These are phyloP conservation scores for Bombylius major DNA, from an alignment of 2,888 invertebrate genomes.

Conservation along the genomic window DNA sequence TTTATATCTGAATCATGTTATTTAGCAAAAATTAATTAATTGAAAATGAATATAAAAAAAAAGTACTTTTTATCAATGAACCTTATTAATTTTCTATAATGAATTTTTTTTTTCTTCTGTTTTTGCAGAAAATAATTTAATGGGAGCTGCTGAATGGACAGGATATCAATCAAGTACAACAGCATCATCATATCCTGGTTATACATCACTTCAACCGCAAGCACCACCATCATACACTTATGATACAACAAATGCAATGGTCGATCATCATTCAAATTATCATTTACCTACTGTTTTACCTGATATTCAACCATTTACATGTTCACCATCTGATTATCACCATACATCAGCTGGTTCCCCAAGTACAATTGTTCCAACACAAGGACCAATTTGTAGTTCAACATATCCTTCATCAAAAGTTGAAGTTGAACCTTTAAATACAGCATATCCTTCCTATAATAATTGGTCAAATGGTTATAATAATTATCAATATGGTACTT, in stretches of 20 bases:
- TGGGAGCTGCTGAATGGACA: constrained; percentile 51
- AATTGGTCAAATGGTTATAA: constrained; percentile 50
- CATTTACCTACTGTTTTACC: constrained; percentile 47
- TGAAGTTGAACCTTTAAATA: constrained; percentile 30
- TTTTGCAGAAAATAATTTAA: constrained; percentile 44
- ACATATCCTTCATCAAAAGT: constrained; percentile 25
- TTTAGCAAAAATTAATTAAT: neutral
- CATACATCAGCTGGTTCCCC: constrained; percentile 22
- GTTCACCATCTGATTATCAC: constrained; percentile 37
- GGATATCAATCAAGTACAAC: constrained; percentile 41
- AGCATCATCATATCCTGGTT: constrained; percentile 39
- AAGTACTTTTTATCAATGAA: too few relatives aligned
- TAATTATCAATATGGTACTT: constrained; percentile 51
- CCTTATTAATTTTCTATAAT: too few relatives aligned
- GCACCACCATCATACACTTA: constrained; percentile 41
- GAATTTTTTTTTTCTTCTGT: constrained; percentile 11
- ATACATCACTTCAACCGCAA: constrained; percentile 42
- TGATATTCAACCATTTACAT: constrained; percentile 41
- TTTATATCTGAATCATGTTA: neutral
- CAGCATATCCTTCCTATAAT: constrained; percentile 29
- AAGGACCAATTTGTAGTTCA: constrained; percentile 23
- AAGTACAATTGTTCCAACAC: constrained; percentile 21
- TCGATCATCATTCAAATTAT: constrained; percentile 39
- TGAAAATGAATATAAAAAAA: too few relatives aligned
- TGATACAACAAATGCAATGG: constrained; percentile 27